Evolutionary conservation across 2,888 invertebrate genomes (phyloP), one percentile per base, ranked within the genome.

Genomic region (Pantelozetes paolii): DNA sequence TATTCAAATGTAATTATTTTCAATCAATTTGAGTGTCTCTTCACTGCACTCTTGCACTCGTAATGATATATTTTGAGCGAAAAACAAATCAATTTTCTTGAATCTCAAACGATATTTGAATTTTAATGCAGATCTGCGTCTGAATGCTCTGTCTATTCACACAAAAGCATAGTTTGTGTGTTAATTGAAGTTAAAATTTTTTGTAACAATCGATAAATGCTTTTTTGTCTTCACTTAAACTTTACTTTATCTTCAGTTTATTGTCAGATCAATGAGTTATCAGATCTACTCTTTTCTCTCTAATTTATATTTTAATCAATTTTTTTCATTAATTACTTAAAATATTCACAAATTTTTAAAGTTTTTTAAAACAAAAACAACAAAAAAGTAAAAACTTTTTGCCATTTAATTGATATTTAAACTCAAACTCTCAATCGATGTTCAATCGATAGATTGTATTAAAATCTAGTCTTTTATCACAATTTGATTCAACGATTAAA

Each of bases 21-120:
- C 50, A 50, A 50, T 50, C 50, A 18, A 50, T 50, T 50, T 50
- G 50, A 50, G 50, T 50, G 50, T 50, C 50, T 50, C 50, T 50
- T 50, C 50, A 50, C 50, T 50, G n/a, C 50, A 20, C 50, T 50
- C 20, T n/a, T n/a, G n/a, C n/a, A n/a, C n/a, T 36, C 36, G 6
- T 50, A 50, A 50, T 50, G 20, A 50, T 50, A 50, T 20, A 50
- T 18, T 50, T 50, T 20, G 1, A 50, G 50, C 20, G 50, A 50
- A 50, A 50, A 50, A 50, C 50, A 50, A 50, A 50, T 50, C 50
- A 50, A 50, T 50, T 50, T 50, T 50, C 50, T 50, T 50, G 20
- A 50, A 50, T 50, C 50, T 50, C n/a, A n/a, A 50, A 50, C 50
- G 50, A 50, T 50, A 50, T 50, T 20, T 50, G 50, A 50, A 50